Conservation (phyloP, 2,888 invertebrate genomes). For the Ochlodes sylvanus region DNA sequence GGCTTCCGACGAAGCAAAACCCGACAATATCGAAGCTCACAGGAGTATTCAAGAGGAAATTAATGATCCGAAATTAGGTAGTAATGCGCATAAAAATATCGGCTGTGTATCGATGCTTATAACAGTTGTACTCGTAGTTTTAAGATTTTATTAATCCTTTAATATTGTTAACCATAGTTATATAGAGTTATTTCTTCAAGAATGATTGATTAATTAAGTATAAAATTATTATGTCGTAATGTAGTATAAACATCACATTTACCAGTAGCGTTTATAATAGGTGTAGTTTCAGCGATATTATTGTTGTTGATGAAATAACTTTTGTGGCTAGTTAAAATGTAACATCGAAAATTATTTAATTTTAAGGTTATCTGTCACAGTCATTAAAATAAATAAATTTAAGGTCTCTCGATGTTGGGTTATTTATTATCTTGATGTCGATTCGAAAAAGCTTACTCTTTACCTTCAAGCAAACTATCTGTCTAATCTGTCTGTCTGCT, state of each 20-base stretch:
- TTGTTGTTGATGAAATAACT: conserved; percentile 33
- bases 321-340: conserved; percentile 2
- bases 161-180: neutral
- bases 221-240: neutral
- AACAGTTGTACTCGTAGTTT: conserved; percentile 51
- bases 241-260: conserved; percentile 47
- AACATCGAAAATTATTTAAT: conserved; percentile 45
- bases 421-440: conserved; percentile 22
- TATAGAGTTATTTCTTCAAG: conserved; percentile 42
- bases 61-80: conserved; percentile 45
- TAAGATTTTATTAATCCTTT: conserved; percentile 49
- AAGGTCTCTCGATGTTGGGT: conserved; percentile 45
- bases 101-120: conserved; percentile 52
- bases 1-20: conserved; percentile 75
- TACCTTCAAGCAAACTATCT: too few relatives aligned
- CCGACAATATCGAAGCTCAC: conserved; percentile 68
- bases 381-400: conserved; percentile 75
- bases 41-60: conserved; percentile 60
- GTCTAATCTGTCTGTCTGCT: too few relatives aligned
- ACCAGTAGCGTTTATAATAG: conserved; percentile 29
- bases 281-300: conserved; percentile 9
- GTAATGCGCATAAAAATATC: conserved; percentile 51
- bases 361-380: conserved; percentile 69
- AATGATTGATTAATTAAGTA: conserved; percentile 47
- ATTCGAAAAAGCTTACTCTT: too few relatives aligned